Conservation (phyloP, 2,113 vertebrate species). For the Cebidichthys violaceus region DNA sequence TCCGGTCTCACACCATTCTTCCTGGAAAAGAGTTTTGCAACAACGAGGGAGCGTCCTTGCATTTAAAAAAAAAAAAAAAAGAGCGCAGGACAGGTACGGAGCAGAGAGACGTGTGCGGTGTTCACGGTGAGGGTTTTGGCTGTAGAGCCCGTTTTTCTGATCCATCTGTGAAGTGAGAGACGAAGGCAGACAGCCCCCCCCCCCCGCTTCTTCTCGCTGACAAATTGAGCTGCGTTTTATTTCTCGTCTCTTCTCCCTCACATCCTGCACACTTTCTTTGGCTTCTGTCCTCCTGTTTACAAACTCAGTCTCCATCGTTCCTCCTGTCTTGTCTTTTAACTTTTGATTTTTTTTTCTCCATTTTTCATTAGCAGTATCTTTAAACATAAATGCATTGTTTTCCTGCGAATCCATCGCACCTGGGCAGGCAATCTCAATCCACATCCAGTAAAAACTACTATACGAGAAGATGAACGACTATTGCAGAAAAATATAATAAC, state of each 20-base stretch:
- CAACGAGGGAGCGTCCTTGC: not conserved
- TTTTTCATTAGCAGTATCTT: not conserved
- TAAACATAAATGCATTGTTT: not conserved
- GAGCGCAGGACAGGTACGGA: not conserved
- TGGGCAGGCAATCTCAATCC: no score
- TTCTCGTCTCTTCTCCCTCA: slow-evolving; percentile 30
- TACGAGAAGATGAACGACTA: no score
- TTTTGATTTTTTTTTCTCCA: not conserved
- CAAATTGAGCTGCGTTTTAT: slow-evolving; percentile 25
- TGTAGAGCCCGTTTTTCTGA: not conserved
- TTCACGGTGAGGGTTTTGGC: not conserved
- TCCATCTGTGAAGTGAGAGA: slow-evolving; percentile 31
- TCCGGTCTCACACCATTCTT: slow-evolving; percentile 19
- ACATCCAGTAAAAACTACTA: no score
- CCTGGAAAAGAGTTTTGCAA: not conserved
- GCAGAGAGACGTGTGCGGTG: not conserved
- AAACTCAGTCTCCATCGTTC: not conserved
- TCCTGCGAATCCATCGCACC: no score
- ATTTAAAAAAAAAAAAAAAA: not conserved
- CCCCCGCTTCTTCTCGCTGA: slow-evolving; percentile 26
- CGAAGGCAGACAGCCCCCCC: not conserved
- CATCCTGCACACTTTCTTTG: not conserved
- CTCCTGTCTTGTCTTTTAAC: not conserved
- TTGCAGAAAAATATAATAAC: not conserved
- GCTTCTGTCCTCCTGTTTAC: not conserved